Percentiles rank a stretch among this genome's conserved stretches.
Conservation (phyloP, 2,113 vertebrate genomes). For the Hypanus sabinus region DNA sequence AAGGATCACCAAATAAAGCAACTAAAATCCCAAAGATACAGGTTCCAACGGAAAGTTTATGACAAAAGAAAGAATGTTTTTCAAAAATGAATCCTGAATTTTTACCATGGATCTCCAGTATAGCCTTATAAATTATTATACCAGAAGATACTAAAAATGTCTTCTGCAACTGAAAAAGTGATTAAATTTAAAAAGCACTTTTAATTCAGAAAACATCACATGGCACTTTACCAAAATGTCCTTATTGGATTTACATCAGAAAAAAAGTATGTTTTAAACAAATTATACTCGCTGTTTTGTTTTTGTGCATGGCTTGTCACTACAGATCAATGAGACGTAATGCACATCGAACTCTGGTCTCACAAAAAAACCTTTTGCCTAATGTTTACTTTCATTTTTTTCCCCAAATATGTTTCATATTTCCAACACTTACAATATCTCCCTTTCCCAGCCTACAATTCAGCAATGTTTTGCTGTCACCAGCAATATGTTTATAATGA, state of each 20-base stretch:
- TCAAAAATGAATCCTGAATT: neutral
- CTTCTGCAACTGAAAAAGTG: neutral
- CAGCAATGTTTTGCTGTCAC: neutral
- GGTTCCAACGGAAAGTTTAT: neutral
- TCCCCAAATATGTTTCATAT: neutral
- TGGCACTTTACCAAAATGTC: neutral
- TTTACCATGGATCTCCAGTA: neutral
- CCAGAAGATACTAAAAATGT: neutral
- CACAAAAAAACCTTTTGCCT: neutral
- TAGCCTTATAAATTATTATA: neutral
- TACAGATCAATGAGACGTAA: neutral
- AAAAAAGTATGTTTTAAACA: slow-evolving; percentile 2
- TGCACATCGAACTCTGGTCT: neutral
- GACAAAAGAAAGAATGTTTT: neutral
- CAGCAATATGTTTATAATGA: neutral
- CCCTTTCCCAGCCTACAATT: neutral
- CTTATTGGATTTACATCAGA: neutral
- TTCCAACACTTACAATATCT: neutral
- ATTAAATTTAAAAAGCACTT: neutral
- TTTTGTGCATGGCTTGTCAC: neutral
- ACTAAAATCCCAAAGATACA: neutral
- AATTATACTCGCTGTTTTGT: neutral
- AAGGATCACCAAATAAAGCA: neutral
- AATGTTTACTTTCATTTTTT: neutral
- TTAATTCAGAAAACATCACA: neutral